Base-by-base conservation (phyloP, 2,888 invertebrate species). In the Mythimna pallens region DNA sequence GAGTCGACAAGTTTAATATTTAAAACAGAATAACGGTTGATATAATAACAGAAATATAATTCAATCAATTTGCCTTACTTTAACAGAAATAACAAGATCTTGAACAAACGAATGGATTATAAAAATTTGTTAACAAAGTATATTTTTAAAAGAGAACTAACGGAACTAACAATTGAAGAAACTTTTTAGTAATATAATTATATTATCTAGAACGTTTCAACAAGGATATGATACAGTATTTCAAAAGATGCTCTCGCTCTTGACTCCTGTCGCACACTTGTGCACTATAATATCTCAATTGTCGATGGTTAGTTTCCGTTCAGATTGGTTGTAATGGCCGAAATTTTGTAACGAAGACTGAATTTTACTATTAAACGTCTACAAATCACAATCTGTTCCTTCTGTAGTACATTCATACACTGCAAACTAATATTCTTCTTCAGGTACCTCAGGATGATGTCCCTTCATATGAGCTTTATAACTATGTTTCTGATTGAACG, bases 381-480 rank as follows among this genome's bases (percentile, higher is more conserved):
- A 40, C 40, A 43, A 54, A n/a, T 54, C 54, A 54, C 54, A 54
- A 54, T 0, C 12, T 54, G 54, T 22, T 22, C 22, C 54, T 22
- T 5, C 12, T 12, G 10, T 1, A 9, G 9, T 47, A 47, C 43
- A 3, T 47, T 43, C 43, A 12, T 43, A 47, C 43, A 47, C 43
- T 5, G 14, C 14, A 1, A 47, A 1, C 20, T 62, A 78, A 70
- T 83, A 81, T 10, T 81, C 58, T 10, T 67, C 73, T 36, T 82
- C 73, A 52, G 73, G 47, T 9, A 84, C 10, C 4, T 93, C 92
- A 0, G 95, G 94, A 72, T 95, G 95, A 68, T 94, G 92, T 0
- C 92, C 91, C 61, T 91, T 94, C 93, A 94, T 94, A 68, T 95
- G 95, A 0, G 91, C 91, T 63, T 91, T 94, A 92, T 93, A 95